Conservation (phyloP, 2,113 vertebrate species). For the Pluvianellus socialis region DNA sequence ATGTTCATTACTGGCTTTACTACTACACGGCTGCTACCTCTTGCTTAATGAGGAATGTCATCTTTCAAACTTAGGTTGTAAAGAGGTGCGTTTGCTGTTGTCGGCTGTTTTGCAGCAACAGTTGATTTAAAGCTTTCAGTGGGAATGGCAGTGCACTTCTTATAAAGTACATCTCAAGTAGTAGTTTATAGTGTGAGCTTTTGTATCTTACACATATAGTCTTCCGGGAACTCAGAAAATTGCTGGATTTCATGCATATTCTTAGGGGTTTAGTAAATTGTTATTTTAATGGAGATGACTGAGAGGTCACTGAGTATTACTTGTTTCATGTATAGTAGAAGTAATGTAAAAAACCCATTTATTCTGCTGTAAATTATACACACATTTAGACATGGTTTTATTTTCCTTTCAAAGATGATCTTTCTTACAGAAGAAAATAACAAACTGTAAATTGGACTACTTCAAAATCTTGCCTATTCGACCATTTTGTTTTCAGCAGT, state of each 20-base stretch:
- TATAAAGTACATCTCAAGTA: neutral
- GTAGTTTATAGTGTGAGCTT: neutral
- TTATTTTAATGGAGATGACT: neutral
- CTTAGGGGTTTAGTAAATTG: neutral
- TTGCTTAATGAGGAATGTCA: neutral
- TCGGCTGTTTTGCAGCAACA: neutral
- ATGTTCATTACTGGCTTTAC: fast-evolving
- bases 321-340: neutral
- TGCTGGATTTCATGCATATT: neutral
- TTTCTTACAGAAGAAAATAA: neutral
- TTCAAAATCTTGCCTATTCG: no score
- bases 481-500: neutral
- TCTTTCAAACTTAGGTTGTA: neutral
- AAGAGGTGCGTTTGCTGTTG: neutral
- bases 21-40: neutral
- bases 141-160: neutral
- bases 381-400: fast-evolving
- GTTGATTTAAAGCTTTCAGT: neutral
- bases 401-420: neutral
- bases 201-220: neutral
- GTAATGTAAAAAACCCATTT: neutral
- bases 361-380: neutral
- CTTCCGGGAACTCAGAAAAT: neutral
- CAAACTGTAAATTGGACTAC: neutral
- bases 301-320: neutral